Percentiles rank a stretch among this genome's conserved stretches.
phyloP scores from a whole-genome alignment of 1,140 invertebrate genomes.

The Drosophila carrolli region DNA sequence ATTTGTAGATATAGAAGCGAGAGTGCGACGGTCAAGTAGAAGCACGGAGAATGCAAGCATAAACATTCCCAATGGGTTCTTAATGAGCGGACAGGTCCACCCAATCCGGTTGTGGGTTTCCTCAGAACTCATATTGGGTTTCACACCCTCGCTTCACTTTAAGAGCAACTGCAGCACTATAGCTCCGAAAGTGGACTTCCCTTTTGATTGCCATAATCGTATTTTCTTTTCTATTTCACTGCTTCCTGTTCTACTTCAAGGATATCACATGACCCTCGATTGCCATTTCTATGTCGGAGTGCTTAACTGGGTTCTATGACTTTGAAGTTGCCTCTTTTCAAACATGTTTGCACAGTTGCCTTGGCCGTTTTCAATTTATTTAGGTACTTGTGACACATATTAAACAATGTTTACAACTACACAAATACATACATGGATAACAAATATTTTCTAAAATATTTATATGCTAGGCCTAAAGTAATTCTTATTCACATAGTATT shows the following conservation, averaged over 20 bases:
- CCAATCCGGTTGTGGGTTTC: slow-evolving; percentile 24
- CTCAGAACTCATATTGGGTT: slow-evolving; percentile 61
- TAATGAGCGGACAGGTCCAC: slow-evolving; percentile 49
- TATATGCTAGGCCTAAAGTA: too few relatives aligned
- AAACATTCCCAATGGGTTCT: slow-evolving; percentile 48
- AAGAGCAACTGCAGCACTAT: slow-evolving; percentile 1
- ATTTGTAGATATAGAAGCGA: background rate
- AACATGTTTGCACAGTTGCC: background rate
- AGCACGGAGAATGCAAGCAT: slow-evolving; percentile 38
- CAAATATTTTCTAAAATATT: too few relatives aligned
- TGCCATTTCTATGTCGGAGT: slow-evolving; percentile 18
- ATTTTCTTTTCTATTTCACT: slow-evolving; percentile 24
- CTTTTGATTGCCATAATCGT: slow-evolving; percentile 28
- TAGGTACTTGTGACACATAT: too few relatives aligned
- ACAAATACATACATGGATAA: too few relatives aligned
- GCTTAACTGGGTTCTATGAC: slow-evolving; percentile 4
- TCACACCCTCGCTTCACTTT: slow-evolving; percentile 28
- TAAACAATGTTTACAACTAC: too few relatives aligned
- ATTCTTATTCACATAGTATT: background rate
- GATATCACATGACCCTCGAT: slow-evolving; percentile 58
- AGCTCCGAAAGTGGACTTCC: slow-evolving; percentile 18
- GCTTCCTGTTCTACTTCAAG: slow-evolving; percentile 55
- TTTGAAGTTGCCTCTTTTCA: slow-evolving; percentile 5
- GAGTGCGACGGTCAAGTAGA: slow-evolving; percentile 16
- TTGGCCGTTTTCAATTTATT: slow-evolving; percentile 22